Percentiles rank a stretch among this genome's conserved stretches.
Conservation (phyloP, 2,797 vertebrate genomes). For the Glyptemys insculpta region DNA sequence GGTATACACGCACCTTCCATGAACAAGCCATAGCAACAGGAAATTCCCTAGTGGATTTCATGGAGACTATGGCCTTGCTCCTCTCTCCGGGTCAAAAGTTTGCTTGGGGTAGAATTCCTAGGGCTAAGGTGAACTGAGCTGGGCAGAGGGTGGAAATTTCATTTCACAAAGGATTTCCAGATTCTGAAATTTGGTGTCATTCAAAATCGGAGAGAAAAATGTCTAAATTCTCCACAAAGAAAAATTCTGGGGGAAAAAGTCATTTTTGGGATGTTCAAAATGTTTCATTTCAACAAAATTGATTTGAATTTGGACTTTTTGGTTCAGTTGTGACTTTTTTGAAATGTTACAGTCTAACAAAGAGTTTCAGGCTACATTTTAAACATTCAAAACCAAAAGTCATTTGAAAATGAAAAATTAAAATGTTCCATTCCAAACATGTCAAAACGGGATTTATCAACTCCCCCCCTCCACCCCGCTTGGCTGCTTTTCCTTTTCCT, state of each 20-base stretch:
- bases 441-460: too few relatives aligned
- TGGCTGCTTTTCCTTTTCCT: too few relatives aligned
- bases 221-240: constrained; percentile 26
- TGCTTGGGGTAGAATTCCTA: background rate
- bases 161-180: constrained; percentile 27
- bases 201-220: constrained; percentile 27
- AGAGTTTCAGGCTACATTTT: too few relatives aligned
- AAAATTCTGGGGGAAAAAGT: constrained; percentile 44
- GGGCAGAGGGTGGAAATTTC: background rate
- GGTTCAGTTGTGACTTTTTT: too few relatives aligned
- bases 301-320: constrained; percentile 15
- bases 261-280: constrained; percentile 43
- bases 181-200: constrained; percentile 27
- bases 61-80: constrained; percentile 49
- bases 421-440: background rate
- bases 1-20: constrained; percentile 19
- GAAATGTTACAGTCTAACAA: too few relatives aligned
- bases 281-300: constrained; percentile 52
- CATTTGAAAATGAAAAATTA: background rate
- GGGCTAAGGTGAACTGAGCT: background rate
- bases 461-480: too few relatives aligned
- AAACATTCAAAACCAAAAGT: background rate
- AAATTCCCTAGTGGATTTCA: constrained; percentile 58
- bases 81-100: constrained; percentile 32
- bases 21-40: constrained; percentile 60